Percentiles rank a stretch among this genome's conserved stretches.
Conservation (phyloP, 2,888 invertebrate species). For the Drosophila silvestris region DNA sequence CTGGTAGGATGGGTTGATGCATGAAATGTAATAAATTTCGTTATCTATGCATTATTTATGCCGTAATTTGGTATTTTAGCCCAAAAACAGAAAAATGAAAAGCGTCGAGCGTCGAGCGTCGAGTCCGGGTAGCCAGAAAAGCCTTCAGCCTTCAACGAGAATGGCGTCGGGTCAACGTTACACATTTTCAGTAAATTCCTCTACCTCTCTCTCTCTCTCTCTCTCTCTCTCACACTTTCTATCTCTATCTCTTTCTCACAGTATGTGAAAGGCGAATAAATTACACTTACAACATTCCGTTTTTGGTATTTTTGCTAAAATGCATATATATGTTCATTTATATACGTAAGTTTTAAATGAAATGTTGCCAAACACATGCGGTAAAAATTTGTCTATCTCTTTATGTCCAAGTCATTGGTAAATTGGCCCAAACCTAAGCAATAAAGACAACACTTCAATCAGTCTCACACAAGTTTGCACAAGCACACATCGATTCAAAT, state of each 20-base stretch:
- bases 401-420: conserved; percentile 59
- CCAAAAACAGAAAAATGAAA: conserved; percentile 79
- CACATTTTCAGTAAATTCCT: conserved; percentile 69
- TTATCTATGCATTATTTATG: conserved; percentile 81
- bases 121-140: conserved; percentile 38
- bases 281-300: conserved; percentile 68
- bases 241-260: conserved; percentile 22
- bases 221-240: conserved; percentile 7
- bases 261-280: conserved; percentile 67
- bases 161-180: conserved; percentile 72
- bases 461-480: background rate
- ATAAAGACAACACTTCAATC: background rate
- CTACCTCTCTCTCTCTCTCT: background rate
- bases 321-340: conserved; percentile 38
- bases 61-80: conserved; percentile 81
- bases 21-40: conserved; percentile 81
- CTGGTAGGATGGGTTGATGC: conserved; percentile 62
- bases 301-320: conserved; percentile 53
- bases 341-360: conserved; percentile 59
- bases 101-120: conserved; percentile 60
- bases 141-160: conserved; percentile 37
- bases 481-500: background rate
- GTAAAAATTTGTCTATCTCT: conserved; percentile 21
- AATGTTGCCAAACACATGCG: conserved; percentile 31
- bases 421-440: conserved; percentile 46